Conservation (phyloP, 2,888 invertebrate species). For the Silvanus unidentatus region DNA sequence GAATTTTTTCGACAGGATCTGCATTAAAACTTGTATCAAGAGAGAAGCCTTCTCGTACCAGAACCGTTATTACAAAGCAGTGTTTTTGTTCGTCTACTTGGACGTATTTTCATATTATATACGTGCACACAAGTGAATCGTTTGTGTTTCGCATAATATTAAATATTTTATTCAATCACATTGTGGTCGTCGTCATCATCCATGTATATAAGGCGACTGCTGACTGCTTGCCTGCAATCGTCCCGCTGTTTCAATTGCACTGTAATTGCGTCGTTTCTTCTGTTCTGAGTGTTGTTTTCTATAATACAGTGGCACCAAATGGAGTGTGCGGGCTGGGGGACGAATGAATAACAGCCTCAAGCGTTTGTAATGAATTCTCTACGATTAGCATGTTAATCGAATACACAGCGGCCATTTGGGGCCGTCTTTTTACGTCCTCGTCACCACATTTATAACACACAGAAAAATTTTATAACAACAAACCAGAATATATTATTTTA, state of each 20-base stretch:
- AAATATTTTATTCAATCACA: constrained; percentile 10
- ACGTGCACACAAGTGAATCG: constrained; percentile 16
- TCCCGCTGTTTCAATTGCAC: constrained; percentile 7
- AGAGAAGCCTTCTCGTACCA: constrained; percentile 4
- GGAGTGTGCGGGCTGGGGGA: constrained; percentile 4
- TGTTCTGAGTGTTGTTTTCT: constrained; percentile 6
- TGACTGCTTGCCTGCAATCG: not conserved
- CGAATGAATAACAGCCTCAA: constrained; percentile 4
- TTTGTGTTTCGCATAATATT: constrained; percentile 9
- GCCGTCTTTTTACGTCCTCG: not conserved
- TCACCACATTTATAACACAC: too few species aligned
- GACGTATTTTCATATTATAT: constrained; percentile 15
- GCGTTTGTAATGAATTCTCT: constrained; percentile 14
- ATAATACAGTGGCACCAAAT: constrained; percentile 1
- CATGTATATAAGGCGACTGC: not conserved
- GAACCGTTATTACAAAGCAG: constrained; percentile 17
- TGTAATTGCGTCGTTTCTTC: constrained; percentile 9
- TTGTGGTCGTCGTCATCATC: constrained; percentile 7
- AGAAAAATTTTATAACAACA: too few species aligned
- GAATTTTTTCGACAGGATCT: constrained; percentile 18
- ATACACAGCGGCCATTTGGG: constrained; percentile 13
- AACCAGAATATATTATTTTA: too few species aligned
- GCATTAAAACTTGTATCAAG: constrained; percentile 17
- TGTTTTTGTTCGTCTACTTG: constrained; percentile 19
- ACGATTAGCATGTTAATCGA: constrained; percentile 18